Conservation (phyloP, 2,888 invertebrate genomes). For the Laothoe populi region DNA sequence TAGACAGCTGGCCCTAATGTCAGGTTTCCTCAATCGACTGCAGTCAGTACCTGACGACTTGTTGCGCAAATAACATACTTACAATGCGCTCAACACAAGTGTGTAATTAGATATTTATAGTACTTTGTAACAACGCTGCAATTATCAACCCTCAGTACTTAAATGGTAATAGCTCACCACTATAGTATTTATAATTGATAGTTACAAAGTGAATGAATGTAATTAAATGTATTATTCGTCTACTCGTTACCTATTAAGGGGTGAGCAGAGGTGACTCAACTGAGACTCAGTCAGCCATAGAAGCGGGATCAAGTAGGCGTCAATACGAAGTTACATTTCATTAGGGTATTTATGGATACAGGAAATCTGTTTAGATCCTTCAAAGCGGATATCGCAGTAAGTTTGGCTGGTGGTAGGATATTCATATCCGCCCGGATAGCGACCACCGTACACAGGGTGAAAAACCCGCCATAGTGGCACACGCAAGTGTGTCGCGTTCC, state of each 20-base stretch:
- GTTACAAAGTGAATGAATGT: slow-evolving; percentile 16
- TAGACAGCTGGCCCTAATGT: slow-evolving; percentile 53
- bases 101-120: slow-evolving; percentile 19
- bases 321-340: not conserved
- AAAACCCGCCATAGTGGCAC: no score
- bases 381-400: not conserved
- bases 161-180: slow-evolving; percentile 8
- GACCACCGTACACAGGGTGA: no score
- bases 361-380: not conserved
- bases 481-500: no score
- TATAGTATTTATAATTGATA: slow-evolving; percentile 21
- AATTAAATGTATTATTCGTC: slow-evolving; percentile 12
- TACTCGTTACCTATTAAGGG: slow-evolving; percentile 14
- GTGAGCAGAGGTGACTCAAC: slow-evolving; percentile 18
- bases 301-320: not conserved
- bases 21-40: slow-evolving; percentile 58
- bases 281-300: not conserved
- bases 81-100: slow-evolving; percentile 10
- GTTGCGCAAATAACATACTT: slow-evolving; percentile 17
- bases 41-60: slow-evolving; percentile 12
- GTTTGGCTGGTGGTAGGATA: no score
- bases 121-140: slow-evolving; percentile 16
- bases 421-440: no score
- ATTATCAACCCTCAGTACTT: slow-evolving; percentile 14
- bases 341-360: not conserved